Evolutionary conservation across 37 sponge, comb jelly and placozoan genomes (phyloP).

Genomic region (Theonella swinhoei): DNA sequence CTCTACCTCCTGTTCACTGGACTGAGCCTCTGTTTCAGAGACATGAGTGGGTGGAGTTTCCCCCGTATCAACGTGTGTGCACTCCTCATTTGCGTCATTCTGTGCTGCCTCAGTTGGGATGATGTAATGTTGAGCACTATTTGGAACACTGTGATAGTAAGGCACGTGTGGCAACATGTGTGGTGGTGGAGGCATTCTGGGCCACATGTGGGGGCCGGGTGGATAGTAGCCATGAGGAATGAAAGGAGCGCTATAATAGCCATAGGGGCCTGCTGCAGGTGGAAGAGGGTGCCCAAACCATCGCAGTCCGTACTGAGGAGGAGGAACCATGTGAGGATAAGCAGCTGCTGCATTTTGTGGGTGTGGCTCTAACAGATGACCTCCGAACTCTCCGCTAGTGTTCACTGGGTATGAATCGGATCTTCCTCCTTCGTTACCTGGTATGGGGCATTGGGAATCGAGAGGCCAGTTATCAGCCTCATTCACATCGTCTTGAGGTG

Average conservation of each 20-base stretch:
- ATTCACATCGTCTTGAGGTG: too few relatives aligned
- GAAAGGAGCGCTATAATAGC: too few relatives aligned
- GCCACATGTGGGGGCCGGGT: not conserved
- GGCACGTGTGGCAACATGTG: too few relatives aligned
- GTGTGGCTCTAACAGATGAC: not conserved
- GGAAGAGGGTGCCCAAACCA: too few relatives aligned
- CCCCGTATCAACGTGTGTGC: not conserved
- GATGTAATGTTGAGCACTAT: too few relatives aligned
- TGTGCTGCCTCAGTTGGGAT: too few relatives aligned
- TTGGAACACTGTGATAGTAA: too few relatives aligned
- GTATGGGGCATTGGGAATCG: too few relatives aligned
- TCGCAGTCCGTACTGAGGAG: not conserved
- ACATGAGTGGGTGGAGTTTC: not conserved
- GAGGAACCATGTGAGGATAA: not conserved
- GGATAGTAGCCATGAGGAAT: not conserved
- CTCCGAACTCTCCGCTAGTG: not conserved
- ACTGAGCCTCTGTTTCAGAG: not conserved
- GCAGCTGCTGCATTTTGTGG: not conserved
- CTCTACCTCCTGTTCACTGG: slow-evolving; percentile 11
- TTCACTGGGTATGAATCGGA: not conserved
- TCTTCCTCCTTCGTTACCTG: too few relatives aligned
- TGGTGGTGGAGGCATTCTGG: not conserved
- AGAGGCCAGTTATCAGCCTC: too few relatives aligned
- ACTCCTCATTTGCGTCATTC: too few relatives aligned
- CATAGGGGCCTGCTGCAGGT: too few relatives aligned